Conservation (phyloP, 2,888 invertebrate genomes). For the Lordiphosa fenestrarum region DNA sequence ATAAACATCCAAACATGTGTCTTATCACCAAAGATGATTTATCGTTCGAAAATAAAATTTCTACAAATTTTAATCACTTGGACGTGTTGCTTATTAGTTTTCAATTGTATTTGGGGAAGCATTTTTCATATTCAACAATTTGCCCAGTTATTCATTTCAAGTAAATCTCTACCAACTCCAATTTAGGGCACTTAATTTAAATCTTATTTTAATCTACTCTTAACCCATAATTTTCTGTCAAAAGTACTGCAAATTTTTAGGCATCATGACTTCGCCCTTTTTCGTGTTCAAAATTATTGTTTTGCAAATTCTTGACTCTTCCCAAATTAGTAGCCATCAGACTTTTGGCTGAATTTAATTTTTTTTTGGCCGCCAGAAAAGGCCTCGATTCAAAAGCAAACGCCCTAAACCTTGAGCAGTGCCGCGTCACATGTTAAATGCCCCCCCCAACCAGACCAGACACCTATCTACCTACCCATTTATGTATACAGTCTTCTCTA, state of each 20-base stretch:
- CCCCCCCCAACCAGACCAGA: slow-evolving; percentile 27
- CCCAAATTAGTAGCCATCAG: slow-evolving; percentile 36
- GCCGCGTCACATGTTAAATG: slow-evolving; percentile 63
- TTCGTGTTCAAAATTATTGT: slow-evolving; percentile 10
- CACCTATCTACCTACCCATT: slow-evolving; percentile 18
- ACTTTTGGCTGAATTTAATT: slow-evolving; percentile 13
- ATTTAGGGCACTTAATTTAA: slow-evolving; percentile 1
- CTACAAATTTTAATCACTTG: too few relatives aligned
- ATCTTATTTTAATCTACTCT: neutral
- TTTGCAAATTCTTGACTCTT: slow-evolving; percentile 18
- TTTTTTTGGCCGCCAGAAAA: slow-evolving; percentile 27
- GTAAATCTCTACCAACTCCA: too few relatives aligned
- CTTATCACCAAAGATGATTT: too few relatives aligned
- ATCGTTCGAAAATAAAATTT: too few relatives aligned
- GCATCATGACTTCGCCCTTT: slow-evolving; percentile 29
- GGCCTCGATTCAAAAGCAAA: slow-evolving; percentile 36
- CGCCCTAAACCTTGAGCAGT: slow-evolving; percentile 62
- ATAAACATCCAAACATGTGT: too few relatives aligned
- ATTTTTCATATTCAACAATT: too few relatives aligned
- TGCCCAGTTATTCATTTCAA: too few relatives aligned
- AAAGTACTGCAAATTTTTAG: slow-evolving; percentile 25
- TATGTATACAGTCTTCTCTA: slow-evolving; percentile 50
- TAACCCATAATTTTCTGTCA: slow-evolving; percentile 9
- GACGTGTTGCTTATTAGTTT: too few relatives aligned
- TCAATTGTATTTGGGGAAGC: too few relatives aligned